Base-by-base conservation (phyloP, 2,797 vertebrate species). In the Cynopterus sphinx region DNA sequence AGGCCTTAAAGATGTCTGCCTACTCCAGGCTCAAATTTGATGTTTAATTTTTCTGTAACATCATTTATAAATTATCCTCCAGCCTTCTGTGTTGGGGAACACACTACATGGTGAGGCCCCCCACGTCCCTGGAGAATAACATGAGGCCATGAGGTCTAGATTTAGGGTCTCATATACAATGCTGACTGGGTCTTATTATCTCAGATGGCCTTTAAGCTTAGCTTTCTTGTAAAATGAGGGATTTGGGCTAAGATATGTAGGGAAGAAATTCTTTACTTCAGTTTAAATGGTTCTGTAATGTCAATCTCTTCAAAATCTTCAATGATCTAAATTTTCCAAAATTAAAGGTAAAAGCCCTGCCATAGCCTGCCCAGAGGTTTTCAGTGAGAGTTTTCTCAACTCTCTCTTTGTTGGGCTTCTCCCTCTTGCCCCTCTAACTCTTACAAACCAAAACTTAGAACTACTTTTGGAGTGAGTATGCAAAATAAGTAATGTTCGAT, bases 391-490 rank as follows among this genome's bases (percentile, higher is more conserved):
- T 75, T 88, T 86, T 59, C 70, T 41, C 24, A 51, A 63, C 4
- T 79, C 59, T 53, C 16, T 78, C 55, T 49, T 55, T 59, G 22
- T 71, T 70, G 68, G 26, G 1, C 21, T 78, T 5, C 2, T 81
- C 39, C 28, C 53, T 89, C 57, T n/a, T 19, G n/a, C 4, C 26
- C 46, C 36, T 68, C 12, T 39, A 31, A 53, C 59, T 91, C 24
- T 53, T 28, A 33, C 36, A 87, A 81, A 87, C 9, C 9, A 59
- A 41, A 77, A 95, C 55, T 22, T 70, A 26, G 41, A 94, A n/a
- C 13, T 86, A 21, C 24, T 82, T 6, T 43, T 61, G 10, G n/a
- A 21, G 7, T 63, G 65, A 57, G 19, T 36, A 65, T 22, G 36
- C 36, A 5, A 43, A 59, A 61, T 36, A 22, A 84, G 4, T 31